These are phyloP conservation scores for Neosilurus hyrtlii DNA, from an alignment of 2,797 vertebrate species.

Conservation along the genomic window DNA sequence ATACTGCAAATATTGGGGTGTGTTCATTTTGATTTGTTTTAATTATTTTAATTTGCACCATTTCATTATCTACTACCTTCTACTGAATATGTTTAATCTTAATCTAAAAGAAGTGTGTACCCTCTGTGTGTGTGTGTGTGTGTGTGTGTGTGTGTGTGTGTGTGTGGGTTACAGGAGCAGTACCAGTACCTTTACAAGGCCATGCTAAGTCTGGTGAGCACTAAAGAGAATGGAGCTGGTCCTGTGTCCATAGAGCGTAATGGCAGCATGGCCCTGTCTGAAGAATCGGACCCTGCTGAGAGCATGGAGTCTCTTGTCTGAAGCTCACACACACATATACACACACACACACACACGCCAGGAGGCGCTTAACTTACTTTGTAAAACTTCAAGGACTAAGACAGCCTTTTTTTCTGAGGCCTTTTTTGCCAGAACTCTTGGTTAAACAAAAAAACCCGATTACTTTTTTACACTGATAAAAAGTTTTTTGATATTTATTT, in stretches of 20 bases:
- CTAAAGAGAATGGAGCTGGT: constrained; percentile 81
- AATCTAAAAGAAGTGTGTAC: neutral
- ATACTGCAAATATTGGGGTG: neutral
- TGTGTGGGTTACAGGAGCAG: constrained; percentile 78
- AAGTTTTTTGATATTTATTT: constrained; percentile 99
- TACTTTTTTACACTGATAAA: constrained; percentile 99
- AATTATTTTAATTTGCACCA: neutral
- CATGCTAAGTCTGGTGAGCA: constrained; percentile 90
- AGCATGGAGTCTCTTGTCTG: constrained; percentile 93
- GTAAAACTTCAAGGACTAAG: constrained; percentile 88
- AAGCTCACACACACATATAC: constrained; percentile 55
- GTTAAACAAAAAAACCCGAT: constrained; percentile 93
- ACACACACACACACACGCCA: constrained; percentile 55
- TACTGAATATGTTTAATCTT: neutral
- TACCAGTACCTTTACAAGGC: constrained; percentile 94
- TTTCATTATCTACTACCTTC: neutral
- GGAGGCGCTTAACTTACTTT: constrained; percentile 80
- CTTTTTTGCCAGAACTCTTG: constrained; percentile 99
- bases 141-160: constrained; percentile 22
- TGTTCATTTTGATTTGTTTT: neutral
- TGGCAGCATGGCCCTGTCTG: constrained; percentile 79
- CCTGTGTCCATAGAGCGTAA: constrained; percentile 83
- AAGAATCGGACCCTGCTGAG: constrained; percentile 86
- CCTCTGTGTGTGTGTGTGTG: constrained; percentile 30
- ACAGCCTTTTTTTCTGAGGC: constrained; percentile 91